Base-by-base conservation (phyloP, 1,140 invertebrate genomes). In the Hycleus phaleratus region DNA sequence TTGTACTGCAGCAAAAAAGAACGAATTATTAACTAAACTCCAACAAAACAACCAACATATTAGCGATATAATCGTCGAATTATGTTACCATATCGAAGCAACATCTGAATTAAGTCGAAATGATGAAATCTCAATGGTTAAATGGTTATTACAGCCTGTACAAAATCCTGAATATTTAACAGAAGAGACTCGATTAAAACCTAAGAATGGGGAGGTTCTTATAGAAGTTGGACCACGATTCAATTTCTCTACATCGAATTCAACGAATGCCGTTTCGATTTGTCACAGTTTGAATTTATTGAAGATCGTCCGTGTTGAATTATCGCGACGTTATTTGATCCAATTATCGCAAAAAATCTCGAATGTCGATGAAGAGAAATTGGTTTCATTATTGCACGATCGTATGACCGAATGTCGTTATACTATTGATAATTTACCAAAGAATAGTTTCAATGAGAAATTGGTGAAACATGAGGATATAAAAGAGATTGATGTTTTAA, bases 241-340 rank as follows among this genome's bases (percentile, higher is more conserved):
- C 57, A 96, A 94, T 75, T 96, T 96, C 73, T 95, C 91, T 7
- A 96, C 94, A 40, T 85, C 94, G 0, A 93, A 93, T 69, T 97
- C 93, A 1, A 95, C 91, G 59, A 97, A 98, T 77, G 91, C 92
- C 48, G 90, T 97, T 3, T 93, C 93, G 26, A 96, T 98, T 62
- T 95, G 91, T 73, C 81, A 86, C 61, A 88, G 91, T 59, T 80
- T 95, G 48, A 85, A 88, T 5, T 72, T 96, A 4, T 72, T 74
- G 25, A 79, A 85, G 72, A 77, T 97, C 2, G 79, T 74, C 1
- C 81, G 94, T 49, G 76, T 98, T 49, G 95, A 98, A 80, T 75
- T 81, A 12, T 90, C 91, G 0, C 84, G 79, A 2, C 81, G 91
- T 57, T 97, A 95, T 73, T 72, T 86, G 47, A 48, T 72, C n/a